Percentiles rank a stretch among this genome's conserved stretches.
Conservation (phyloP, 37 sponge, comb jelly and placozoan genomes). For the Oopsacas minuta region DNA sequence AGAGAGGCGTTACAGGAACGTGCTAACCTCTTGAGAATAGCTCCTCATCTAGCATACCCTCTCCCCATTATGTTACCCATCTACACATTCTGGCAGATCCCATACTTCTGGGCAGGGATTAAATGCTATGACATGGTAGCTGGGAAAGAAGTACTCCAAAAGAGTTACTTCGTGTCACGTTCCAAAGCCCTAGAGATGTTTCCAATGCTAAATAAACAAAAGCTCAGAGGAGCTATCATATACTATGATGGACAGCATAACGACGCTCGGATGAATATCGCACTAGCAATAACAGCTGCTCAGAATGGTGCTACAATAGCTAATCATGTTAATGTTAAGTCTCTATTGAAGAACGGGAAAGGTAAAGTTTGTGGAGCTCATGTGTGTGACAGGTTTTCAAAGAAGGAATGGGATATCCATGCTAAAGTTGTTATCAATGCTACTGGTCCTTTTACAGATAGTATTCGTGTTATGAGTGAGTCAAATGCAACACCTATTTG, state of each 20-base stretch:
- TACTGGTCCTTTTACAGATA: slow-evolving; percentile 87
- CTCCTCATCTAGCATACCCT: slow-evolving; percentile 83
- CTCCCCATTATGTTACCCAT: slow-evolving; percentile 97
- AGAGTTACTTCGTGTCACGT: slow-evolving; percentile 73
- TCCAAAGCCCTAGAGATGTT: slow-evolving; percentile 82
- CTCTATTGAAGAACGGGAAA: slow-evolving; percentile 22
- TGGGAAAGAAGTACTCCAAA: slow-evolving; percentile 62
- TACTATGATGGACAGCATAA: slow-evolving; percentile 98
- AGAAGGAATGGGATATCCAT: slow-evolving; percentile 64
- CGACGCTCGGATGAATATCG: slow-evolving; percentile 92
- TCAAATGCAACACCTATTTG: slow-evolving; percentile 47
- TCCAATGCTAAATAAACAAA: slow-evolving; percentile 79
- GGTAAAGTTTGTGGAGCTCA: slow-evolving; percentile 58
- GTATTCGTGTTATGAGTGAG: slow-evolving; percentile 73
- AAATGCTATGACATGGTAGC: slow-evolving; percentile 93
- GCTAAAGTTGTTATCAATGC: slow-evolving; percentile 96
- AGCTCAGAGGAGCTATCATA: slow-evolving; percentile 72
- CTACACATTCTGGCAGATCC: slow-evolving; percentile 95
- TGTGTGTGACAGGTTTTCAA: slow-evolving; percentile 58
- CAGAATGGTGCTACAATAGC: slow-evolving; percentile 72
- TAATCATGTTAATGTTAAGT: slow-evolving; percentile 75
- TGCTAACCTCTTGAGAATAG: slow-evolving; percentile 74
- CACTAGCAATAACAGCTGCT: slow-evolving; percentile 79
- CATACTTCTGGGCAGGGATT: slow-evolving; percentile 89
- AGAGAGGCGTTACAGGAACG: slow-evolving; percentile 91